Percentiles rank a stretch among this genome's conserved stretches.
Evolutionary conservation across 2,888 invertebrate genomes (phyloP).

Genomic region (Mechanitis messenoides): DNA sequence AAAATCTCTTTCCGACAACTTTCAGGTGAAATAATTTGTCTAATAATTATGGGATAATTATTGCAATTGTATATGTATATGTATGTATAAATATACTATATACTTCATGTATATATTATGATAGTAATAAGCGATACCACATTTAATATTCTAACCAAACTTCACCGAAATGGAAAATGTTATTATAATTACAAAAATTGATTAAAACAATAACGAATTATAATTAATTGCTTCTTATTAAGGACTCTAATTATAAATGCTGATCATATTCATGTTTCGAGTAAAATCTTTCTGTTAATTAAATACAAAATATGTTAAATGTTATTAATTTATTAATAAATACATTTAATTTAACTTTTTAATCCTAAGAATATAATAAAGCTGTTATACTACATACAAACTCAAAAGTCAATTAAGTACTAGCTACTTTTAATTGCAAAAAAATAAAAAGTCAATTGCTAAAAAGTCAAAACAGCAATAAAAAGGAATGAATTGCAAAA

Average conservation of each 20-base stretch:
- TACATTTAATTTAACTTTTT: not conserved
- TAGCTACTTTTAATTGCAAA: conserved; percentile 4
- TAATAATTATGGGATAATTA: too few species aligned
- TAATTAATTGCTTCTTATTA: conserved; percentile 5
- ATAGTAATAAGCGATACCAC: too few species aligned
- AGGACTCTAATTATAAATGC: not conserved
- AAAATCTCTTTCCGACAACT: too few species aligned
- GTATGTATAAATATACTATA: too few species aligned
- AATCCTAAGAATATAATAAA: not conserved
- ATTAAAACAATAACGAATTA: conserved; percentile 1
- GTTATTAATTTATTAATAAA: not conserved
- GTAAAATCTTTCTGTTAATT: not conserved
- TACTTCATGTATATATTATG: too few species aligned
- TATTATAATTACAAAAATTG: not conserved
- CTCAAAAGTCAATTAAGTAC: conserved; percentile 8
- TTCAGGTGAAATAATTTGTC: too few species aligned
- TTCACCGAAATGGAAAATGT: not conserved
- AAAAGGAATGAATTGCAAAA: conserved; percentile 26
- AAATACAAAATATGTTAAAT: not conserved
- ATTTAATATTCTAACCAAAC: not conserved
- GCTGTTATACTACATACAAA: not conserved
- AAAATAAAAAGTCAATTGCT: not conserved
- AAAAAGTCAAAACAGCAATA: conserved; percentile 18
- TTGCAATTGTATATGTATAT: too few species aligned
- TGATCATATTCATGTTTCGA: not conserved